phyloP scores from a whole-genome alignment of 1,140 invertebrate species.

The Diorhabda carinulata region DNA sequence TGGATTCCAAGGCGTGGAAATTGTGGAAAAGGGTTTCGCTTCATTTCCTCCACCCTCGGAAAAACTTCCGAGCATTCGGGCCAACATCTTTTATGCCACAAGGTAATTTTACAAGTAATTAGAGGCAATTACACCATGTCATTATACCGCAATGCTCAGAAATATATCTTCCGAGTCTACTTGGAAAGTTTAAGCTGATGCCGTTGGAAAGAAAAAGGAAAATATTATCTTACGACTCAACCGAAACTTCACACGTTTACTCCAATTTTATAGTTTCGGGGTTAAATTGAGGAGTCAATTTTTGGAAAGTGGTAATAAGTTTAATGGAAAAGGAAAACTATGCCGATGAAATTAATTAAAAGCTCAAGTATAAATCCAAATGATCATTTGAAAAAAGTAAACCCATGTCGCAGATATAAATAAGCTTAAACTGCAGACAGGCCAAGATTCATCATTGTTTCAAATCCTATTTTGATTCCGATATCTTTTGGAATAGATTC shows the following conservation, averaged over 20 bases:
- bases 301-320: background rate
- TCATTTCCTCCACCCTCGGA: constrained; percentile 37
- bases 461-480: too few species aligned
- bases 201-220: constrained; percentile 18
- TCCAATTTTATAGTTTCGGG: background rate
- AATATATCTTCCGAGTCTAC: constrained; percentile 40
- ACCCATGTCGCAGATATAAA: too few species aligned
- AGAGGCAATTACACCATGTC: constrained; percentile 49
- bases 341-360: too few species aligned
- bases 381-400: too few species aligned
- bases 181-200: constrained; percentile 16
- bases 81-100: constrained; percentile 48
- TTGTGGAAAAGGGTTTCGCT: constrained; percentile 41
- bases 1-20: constrained; percentile 18
- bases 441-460: too few species aligned
- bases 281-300: background rate
- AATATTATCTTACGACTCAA: constrained; percentile 20
- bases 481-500: too few species aligned
- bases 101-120: constrained; percentile 52
- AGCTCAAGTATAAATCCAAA: too few species aligned
- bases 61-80: constrained; percentile 39
- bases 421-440: too few species aligned
- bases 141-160: constrained; percentile 44
- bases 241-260: constrained; percentile 17
- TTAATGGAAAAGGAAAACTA: background rate